Percentiles rank a stretch among this genome's conserved stretches.
These are phyloP conservation scores for Notamacropus eugenii DNA, from an alignment of 2,797 vertebrate genomes.

Conservation along the genomic window DNA sequence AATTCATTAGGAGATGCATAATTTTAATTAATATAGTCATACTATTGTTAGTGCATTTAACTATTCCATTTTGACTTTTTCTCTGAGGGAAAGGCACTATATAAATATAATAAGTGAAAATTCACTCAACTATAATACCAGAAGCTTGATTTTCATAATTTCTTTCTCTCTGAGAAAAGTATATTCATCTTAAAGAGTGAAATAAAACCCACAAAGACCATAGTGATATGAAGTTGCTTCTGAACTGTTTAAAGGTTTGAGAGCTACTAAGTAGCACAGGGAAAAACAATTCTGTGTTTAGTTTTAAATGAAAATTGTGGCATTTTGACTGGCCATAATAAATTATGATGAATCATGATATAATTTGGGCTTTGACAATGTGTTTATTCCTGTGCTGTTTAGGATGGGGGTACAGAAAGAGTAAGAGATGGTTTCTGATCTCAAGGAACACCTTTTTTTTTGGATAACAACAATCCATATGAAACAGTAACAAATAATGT, in stretches of 20 bases:
- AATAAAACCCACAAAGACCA: constrained; percentile 12
- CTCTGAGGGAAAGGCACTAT: not conserved
- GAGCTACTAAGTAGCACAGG: not conserved
- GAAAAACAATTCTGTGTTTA: not conserved
- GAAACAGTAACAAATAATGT: not conserved
- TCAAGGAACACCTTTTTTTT: not conserved
- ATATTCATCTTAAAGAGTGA: not conserved
- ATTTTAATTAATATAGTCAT: not conserved
- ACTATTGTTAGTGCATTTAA: not conserved
- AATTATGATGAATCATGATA: not conserved
- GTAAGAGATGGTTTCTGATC: not conserved
- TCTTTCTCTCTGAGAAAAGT: not conserved
- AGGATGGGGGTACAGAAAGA: not conserved
- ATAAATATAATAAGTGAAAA: not conserved
- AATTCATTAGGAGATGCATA: not conserved
- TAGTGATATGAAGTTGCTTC: constrained; percentile 8
- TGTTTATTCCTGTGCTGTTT: not conserved
- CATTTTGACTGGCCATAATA: not conserved
- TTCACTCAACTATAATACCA: not conserved
- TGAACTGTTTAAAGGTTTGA: not conserved
- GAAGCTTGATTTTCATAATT: not conserved
- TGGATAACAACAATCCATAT: not conserved
- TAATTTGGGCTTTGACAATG: not conserved
- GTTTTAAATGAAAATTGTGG: not conserved
- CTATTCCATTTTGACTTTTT: not conserved